Base-by-base conservation (phyloP, 2,888 invertebrate species). In the Philopedon plagiatum region DNA sequence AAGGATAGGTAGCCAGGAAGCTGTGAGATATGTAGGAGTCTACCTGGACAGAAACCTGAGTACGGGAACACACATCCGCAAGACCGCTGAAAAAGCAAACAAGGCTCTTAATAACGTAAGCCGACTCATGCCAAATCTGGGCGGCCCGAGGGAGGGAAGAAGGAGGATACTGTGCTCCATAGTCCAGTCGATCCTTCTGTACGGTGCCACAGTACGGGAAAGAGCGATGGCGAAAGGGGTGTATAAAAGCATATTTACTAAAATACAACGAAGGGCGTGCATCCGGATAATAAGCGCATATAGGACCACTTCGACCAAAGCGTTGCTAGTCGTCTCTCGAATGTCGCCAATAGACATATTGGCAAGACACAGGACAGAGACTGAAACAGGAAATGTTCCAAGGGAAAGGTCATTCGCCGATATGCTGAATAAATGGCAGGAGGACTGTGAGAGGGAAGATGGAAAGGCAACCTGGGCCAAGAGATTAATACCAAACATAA, bases 401-500 rank as follows among this genome's bases (percentile, higher is more conserved):
- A 41, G 8, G 8, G 15, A 11, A 8, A 9, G 5, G 11, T 34
- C 39, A 2, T 5, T 5, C 4, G 39, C 2, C 4, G 13, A 13
- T 15, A 13, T 41, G 15, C 39, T 41, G 15, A 41, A 13, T 15
- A 26, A 26, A 2, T 54, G 51, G 49, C 49, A 21, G 11, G 21
- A 49, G 21, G 11, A 23, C 1, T 49, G 60, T 39, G 13, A 26
- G 8, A 60, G 2, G 7, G n/a, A 13, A 1, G 18, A 39, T 1
- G 19, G 13, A 19, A 37, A 15, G 5, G n/a, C 4, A 11, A 19
- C n/a, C 11, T 44, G 61, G 61, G 23, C 41, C 4, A 21, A 29
- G 21, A 41, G 44, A n/a, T 18, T 61, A 26, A 44, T 61, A 21
- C 41, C 23, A 15, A n/a, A 44, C 61, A 19, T 61, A n/a, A 21